Evolutionary conservation across 2,113 vertebrate genomes (phyloP).

Genomic region (Gambusia holbrooki): DNA sequence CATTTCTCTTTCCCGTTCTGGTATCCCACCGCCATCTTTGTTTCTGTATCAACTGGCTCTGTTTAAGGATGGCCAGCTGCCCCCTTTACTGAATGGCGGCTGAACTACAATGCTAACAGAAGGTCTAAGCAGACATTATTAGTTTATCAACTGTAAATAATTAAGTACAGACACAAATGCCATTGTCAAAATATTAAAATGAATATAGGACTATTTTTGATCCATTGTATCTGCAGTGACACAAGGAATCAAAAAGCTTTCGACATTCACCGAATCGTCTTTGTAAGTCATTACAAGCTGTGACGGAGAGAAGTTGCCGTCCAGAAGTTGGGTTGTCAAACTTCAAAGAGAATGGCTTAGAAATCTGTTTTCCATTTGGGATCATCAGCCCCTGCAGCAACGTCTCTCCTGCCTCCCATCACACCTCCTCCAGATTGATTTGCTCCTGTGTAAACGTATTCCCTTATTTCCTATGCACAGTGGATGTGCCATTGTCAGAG

Average conservation of each 20-base stretch:
- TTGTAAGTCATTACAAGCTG: slow-evolving; percentile 14
- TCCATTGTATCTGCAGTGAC: not conserved
- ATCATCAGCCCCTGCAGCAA: slow-evolving; percentile 37
- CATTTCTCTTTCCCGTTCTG: too few relatives aligned
- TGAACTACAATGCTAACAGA: too few relatives aligned
- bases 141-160: too few relatives aligned
- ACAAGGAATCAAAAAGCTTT: slow-evolving; percentile 14
- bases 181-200: not conserved
- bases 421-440: slow-evolving; percentile 38
- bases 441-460: not conserved
- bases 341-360: slow-evolving; percentile 45
- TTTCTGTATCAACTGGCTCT: too few relatives aligned
- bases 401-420: slow-evolving; percentile 21
- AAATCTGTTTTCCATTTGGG: slow-evolving; percentile 49
- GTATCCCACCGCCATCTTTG: too few relatives aligned
- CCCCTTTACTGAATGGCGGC: too few relatives aligned
- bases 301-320: slow-evolving; percentile 4
- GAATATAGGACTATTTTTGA: not conserved
- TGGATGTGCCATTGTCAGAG: slow-evolving; percentile 5
- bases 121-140: too few relatives aligned
- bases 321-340: slow-evolving; percentile 16
- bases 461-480: slow-evolving; percentile 3
- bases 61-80: too few relatives aligned
- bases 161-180: too few relatives aligned
- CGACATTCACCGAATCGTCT: not conserved